Percentiles rank a stretch among this genome's conserved stretches.
Evolutionary conservation across 2,113 vertebrate species (phyloP).

Genomic region (Hypomesus transpacificus): DNA sequence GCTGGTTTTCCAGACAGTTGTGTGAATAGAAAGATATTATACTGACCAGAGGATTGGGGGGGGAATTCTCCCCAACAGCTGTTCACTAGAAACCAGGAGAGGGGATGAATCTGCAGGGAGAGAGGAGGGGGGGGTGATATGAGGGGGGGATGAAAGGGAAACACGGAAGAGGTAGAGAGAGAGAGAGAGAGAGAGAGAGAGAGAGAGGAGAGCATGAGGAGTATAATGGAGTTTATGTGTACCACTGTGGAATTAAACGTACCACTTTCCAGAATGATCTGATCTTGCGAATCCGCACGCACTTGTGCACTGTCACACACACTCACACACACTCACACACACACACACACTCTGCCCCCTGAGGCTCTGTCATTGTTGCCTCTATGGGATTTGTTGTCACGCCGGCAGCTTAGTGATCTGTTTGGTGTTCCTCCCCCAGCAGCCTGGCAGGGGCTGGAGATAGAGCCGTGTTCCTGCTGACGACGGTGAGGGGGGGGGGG

Average conservation of each 20-base stretch:
- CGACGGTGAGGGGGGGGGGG: conserved; percentile 2
- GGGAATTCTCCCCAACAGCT: conserved; percentile 38
- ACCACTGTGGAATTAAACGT: too few species aligned
- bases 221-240: too few species aligned
- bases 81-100: conserved; percentile 28
- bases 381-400: conserved; percentile 24
- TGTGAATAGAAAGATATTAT: conserved; percentile 35
- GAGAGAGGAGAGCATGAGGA: conserved; percentile 1
- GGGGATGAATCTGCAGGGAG: neutral
- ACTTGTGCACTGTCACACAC: neutral
- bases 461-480: conserved; percentile 10
- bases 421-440: neutral
- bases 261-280: too few species aligned
- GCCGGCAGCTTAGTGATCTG: conserved; percentile 6
- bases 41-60: conserved; percentile 26
- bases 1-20: conserved; percentile 38
- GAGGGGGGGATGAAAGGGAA: neutral
- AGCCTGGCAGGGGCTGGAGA: conserved; percentile 14
- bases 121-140: neutral
- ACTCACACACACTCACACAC: conserved; percentile 1
- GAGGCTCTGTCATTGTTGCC: conserved; percentile 10
- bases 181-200: neutral
- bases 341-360: neutral
- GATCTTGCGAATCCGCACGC: too few species aligned
- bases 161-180: neutral